phyloP scores from a whole-genome alignment of 2,888 invertebrate genomes.

The Andrena minutula region DNA sequence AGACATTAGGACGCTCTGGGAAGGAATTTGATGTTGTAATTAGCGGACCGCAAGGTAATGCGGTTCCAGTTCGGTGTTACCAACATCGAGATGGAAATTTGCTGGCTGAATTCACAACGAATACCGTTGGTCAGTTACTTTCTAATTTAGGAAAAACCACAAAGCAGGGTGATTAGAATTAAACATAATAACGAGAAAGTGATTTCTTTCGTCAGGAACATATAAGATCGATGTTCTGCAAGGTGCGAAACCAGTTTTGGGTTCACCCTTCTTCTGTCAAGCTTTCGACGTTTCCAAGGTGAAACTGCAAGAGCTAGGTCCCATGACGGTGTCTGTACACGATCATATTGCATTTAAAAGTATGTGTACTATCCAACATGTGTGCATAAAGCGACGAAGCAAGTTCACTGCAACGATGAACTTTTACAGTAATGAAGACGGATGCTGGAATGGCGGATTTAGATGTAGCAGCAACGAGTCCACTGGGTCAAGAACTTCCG shows the following conservation, averaged over 20 bases:
- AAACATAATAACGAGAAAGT: neutral
- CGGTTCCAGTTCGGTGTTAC: slow-evolving; percentile 96
- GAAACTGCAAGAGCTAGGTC: slow-evolving; percentile 91
- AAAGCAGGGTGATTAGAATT: too few species aligned
- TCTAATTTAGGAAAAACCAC: neutral
- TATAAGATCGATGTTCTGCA: slow-evolving; percentile 93
- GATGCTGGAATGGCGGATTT: slow-evolving; percentile 94
- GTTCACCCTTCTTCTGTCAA: slow-evolving; percentile 97
- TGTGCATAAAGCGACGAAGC: neutral
- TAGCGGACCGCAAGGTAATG: slow-evolving; percentile 92
- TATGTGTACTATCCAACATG: slow-evolving; percentile 83
- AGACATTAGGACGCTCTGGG: slow-evolving; percentile 93
- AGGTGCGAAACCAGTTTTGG: slow-evolving; percentile 94
- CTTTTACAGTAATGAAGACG: slow-evolving; percentile 89
- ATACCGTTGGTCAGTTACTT: slow-evolving; percentile 88
- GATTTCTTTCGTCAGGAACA: slow-evolving; percentile 75
- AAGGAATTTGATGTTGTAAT: slow-evolving; percentile 97
- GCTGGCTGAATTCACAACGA: slow-evolving; percentile 96
- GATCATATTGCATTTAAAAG: slow-evolving; percentile 93
- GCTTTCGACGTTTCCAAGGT: slow-evolving; percentile 95
- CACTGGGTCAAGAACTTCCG: slow-evolving; percentile 93
- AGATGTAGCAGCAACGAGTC: slow-evolving; percentile 94
- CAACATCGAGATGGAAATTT: slow-evolving; percentile 98
- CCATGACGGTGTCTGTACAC: slow-evolving; percentile 92
- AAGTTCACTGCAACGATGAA: slow-evolving; percentile 2